Base-by-base conservation (phyloP, 1,140 invertebrate genomes). In the Drosophila grimshawi region DNA sequence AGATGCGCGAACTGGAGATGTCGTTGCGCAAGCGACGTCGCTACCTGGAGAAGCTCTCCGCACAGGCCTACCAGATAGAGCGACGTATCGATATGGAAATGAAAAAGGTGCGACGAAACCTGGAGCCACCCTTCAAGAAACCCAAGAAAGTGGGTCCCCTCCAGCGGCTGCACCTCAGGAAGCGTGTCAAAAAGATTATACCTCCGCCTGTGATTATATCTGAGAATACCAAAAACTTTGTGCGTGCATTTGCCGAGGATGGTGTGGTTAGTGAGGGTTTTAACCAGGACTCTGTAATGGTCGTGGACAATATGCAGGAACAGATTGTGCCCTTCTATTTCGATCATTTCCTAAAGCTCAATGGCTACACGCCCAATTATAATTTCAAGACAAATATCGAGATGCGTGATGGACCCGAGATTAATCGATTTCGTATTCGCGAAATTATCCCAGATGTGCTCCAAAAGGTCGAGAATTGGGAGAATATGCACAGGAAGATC, bases 311-410 rank as follows among this genome's bases (percentile, higher is more conserved):
- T 2, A 79, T 86, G 19, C 89, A 92, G 60, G 81, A 92, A 37
- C 80, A 91, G 29, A 90, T 91, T 35, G 88, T 92, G 32, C 90
- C 91, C 35, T 92, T 92, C 61, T 92, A 92, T 41, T 92, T 92
- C 37, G 91, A 92, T 70, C 90, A 92, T 46, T 92, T 92, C 52
- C 74, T 92, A 7, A 91, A 85, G 27, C 33, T 92, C n/a, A 89
- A 92, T 37, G 91, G 92, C 11, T 92, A 92, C 49, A 80, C 82
- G 0, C 91, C 91, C 27, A 92, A 92, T 39, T 92, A 92, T 51
- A 91, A 92, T 66, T 92, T 92, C 45, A 90, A 91, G 43, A 92
- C 91, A 2, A 82, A 91, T 52, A 59, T 91, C 5, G 90, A 92
- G 46, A 4, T 73, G 7, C 82, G 85, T n/a, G 91, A 92, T 55